Evolutionary conservation across 2,888 invertebrate species (phyloP), one percentile per base, ranked within the genome.

Genomic region (Limnephilus rhombicus): DNA sequence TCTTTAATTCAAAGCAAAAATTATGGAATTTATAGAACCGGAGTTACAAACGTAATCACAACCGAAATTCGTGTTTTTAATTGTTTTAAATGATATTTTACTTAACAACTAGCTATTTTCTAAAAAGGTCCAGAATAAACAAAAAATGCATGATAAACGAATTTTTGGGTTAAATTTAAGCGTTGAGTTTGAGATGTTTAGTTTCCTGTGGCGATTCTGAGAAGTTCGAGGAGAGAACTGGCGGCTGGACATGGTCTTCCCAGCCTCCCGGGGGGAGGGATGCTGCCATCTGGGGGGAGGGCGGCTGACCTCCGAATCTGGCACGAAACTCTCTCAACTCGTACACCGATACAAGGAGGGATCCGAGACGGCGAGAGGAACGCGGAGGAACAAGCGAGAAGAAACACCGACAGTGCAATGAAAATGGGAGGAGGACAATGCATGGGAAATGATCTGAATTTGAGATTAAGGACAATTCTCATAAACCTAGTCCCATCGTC

Each of bases 141-240:
- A 0, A n/a, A 68, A 7, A 2, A 0, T 0, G 2, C 24, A n/a
- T 0, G 4, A 15, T 12, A 34, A 34, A 83, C 9, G 68, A 24
- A 24, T 83, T 83, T 83, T 13, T 34, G 34, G 9, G 15, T n/a
- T 68, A 15, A 83, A 34, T 83, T 24, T 31, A 37, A 34, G 24
- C 18, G 45, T 18, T 11, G 45, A 91, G 91, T 86, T 91, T 91
- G 91, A 86, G 91, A 87, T 80, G 81, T 80, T 34, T 12, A 31
- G 37, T 81, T 89, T 91, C 86, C 91, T 92, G 91, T 91, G 92
- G 92, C 91, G 83, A 90, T 95, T 95, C 95, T 95, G 95, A 95
- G 95, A 96, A 96, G 95, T 95, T 91, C 95, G 94, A 94, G 94
- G 94, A 94, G 94, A 94, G 93, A 94, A 94, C 92, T 94, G 53